Evolutionary conservation across 2,888 invertebrate species (phyloP), one percentile per base, ranked within the genome.

Genomic region (Onchidella celtica): DNA sequence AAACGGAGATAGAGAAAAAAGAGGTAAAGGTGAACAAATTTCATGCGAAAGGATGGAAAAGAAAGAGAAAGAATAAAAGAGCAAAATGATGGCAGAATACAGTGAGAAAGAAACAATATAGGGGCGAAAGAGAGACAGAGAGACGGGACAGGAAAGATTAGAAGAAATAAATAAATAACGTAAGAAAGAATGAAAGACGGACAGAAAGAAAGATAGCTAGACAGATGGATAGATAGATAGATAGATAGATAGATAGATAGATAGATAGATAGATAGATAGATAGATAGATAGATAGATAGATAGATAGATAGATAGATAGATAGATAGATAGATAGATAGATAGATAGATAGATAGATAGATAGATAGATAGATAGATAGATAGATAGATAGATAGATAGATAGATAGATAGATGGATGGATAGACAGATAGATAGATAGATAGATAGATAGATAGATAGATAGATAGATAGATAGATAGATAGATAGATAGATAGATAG

Each of bases 131-230:
- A 63, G 65, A 72, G 61, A 72, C 63, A 72, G 55, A 79, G 79
- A 72, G 61, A 63, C 63, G 63, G 79, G 63, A 63, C 38, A 63
- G 68, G 77, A 77, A 57, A 68, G 68, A 77, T 66, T 68, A 57
- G 36, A 34, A 66, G 68, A 77, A 34, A 68, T 32, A 66, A 34
- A 68, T 32, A 68, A 34, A 66, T 29, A 77, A n/a, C 47, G 55
- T 68, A 36, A 77, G 55, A 68, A 61, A 78, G 78, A 70, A 61
- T 61, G 61, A 70, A 61, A 55, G 36, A 47, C 17, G 47, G 47
- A 36, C 14, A 21, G n/a, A 36, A 36, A 36, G 2, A 34, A 34
- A 36, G 34, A 36, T 11, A 34, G 66, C 17, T 32, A 66, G 66
- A 66, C 17, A 36, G 36, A 36, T 17, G n/a, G 34, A n/a, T 17